Evolutionary conservation across 2,797 vertebrate genomes (phyloP).

Genomic region (Syngnathus acus): DNA sequence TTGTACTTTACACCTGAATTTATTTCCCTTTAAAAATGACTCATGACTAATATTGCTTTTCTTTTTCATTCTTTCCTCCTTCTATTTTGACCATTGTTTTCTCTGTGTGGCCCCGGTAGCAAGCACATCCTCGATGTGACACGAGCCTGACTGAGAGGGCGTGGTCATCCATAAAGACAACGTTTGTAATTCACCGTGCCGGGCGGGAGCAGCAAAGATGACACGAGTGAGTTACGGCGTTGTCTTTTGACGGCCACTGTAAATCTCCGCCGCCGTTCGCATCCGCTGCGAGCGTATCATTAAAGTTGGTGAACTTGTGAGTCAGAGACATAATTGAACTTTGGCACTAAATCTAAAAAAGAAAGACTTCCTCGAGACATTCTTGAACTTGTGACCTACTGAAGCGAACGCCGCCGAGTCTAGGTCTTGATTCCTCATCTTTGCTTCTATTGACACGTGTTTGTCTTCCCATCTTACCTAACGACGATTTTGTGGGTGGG

Average conservation of each 20-base stretch:
- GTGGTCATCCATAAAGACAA: neutral
- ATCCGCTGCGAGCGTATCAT: conserved; percentile 32
- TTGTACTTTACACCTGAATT: too few species aligned
- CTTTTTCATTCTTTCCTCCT: neutral
- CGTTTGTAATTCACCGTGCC: neutral
- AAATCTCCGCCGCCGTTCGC: conserved; percentile 26
- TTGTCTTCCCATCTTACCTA: conserved; percentile 41
- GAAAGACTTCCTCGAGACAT: conserved; percentile 63
- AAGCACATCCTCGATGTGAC: neutral
- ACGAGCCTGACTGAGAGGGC: neutral
- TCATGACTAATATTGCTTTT: neutral
- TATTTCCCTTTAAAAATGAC: too few species aligned
- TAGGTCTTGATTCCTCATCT: conserved; percentile 37
- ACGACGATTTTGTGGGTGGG: conserved; percentile 36
- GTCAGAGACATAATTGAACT: conserved; percentile 57
- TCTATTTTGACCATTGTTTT: neutral
- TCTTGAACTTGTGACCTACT: conserved; percentile 61
- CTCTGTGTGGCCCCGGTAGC: neutral
- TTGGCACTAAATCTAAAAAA: conserved; percentile 57
- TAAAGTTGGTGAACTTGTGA: conserved; percentile 40
- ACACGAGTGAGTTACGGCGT: neutral
- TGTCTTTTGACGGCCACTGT: conserved; percentile 34
- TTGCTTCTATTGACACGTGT: conserved; percentile 49
- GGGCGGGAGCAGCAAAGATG: neutral
- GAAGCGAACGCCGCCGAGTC: conserved; percentile 49